These are phyloP conservation scores for Neolamprologus tretocephalus DNA, from an alignment of 2,113 vertebrate species.

Conservation along the genomic window DNA sequence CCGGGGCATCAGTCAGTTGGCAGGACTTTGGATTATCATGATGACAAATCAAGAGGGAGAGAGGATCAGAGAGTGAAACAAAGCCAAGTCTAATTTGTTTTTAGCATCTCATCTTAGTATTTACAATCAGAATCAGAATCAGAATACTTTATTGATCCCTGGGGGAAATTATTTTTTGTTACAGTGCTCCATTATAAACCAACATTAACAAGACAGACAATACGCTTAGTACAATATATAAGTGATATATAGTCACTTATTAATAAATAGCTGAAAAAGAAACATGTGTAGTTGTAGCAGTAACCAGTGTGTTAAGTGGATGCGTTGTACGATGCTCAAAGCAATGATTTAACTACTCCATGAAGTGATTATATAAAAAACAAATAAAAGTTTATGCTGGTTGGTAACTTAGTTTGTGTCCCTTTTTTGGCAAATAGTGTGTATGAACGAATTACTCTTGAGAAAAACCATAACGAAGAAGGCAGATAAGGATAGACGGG, in stretches of 20 bases:
- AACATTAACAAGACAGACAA: too few relatives aligned
- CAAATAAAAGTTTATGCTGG: neutral
- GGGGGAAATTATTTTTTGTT: too few relatives aligned
- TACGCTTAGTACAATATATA: too few relatives aligned
- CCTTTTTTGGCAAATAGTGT: neutral
- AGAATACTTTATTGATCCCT: too few relatives aligned
- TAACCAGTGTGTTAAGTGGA: too few relatives aligned
- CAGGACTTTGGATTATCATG: conserved; percentile 9
- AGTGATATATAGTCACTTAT: too few relatives aligned
- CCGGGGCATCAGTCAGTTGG: neutral
- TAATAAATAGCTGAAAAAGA: too few relatives aligned
- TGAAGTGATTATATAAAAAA: neutral
- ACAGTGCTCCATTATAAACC: too few relatives aligned
- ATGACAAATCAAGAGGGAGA: neutral
- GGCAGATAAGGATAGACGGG: neutral
- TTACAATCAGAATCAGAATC: neutral
- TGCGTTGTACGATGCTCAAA: neutral
- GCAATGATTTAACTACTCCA: neutral
- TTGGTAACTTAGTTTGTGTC: neutral
- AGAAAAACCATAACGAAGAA: neutral
- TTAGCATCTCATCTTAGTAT: neutral
- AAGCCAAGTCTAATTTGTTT: conserved; percentile 16
- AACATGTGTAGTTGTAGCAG: too few relatives aligned
- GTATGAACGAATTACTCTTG: neutral
- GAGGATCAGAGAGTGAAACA: neutral